Percentiles rank a stretch among this genome's conserved stretches.
phyloP scores from a whole-genome alignment of 2,888 invertebrate genomes.

The Congeria kusceri region DNA sequence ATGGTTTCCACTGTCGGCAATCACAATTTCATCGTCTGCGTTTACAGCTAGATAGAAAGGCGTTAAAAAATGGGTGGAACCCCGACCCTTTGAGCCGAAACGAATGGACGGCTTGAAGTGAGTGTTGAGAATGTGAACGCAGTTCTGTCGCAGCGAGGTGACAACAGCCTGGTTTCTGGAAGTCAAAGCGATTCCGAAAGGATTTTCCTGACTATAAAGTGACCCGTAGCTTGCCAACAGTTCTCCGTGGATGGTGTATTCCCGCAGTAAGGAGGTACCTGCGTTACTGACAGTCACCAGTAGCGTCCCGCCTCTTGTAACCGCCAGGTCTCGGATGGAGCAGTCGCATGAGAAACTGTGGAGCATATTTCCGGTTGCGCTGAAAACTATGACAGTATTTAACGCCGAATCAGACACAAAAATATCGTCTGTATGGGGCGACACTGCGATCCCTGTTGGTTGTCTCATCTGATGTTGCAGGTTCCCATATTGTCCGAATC shows the following conservation, averaged over 20 bases:
- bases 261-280: conserved; percentile 64
- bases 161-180: conserved; percentile 65
- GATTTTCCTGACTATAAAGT: conserved; percentile 73
- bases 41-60: conserved; percentile 75
- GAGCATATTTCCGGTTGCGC: conserved; percentile 60
- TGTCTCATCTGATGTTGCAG: conserved; percentile 64
- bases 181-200: conserved; percentile 71
- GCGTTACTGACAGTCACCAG: conserved; percentile 68
- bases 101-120: conserved; percentile 68
- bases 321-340: conserved; percentile 68
- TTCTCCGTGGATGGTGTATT: conserved; percentile 67
- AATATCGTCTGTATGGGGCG: conserved; percentile 65
- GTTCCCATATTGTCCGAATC: conserved; percentile 67
- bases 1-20: conserved; percentile 77
- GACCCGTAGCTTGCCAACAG: conserved; percentile 64
- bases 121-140: conserved; percentile 70
- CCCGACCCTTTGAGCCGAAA: conserved; percentile 74
- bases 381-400: conserved; percentile 69
- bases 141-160: conserved; percentile 72
- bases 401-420: conserved; percentile 65
- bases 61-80: conserved; percentile 66
- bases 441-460: conserved; percentile 65
- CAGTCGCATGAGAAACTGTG: conserved; percentile 71
- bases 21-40: conserved; percentile 70
- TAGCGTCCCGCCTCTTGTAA: conserved; percentile 65